These are phyloP conservation scores for Semnornis frantzii DNA, from an alignment of 2,113 vertebrate genomes.

Conservation along the genomic window DNA sequence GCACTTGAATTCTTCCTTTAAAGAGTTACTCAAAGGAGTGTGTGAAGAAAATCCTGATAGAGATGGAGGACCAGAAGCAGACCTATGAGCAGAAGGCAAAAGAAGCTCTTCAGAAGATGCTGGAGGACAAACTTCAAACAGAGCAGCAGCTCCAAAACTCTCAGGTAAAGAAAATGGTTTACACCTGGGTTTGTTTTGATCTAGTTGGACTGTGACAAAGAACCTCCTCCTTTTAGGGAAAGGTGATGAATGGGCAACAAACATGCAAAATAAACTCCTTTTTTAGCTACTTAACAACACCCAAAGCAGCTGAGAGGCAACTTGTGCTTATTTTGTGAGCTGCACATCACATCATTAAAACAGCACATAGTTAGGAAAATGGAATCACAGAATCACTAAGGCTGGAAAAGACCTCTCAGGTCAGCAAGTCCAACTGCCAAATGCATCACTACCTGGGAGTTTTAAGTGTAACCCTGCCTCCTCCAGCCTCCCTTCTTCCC, in stretches of 20 bases:
- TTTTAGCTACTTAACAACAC: not conserved
- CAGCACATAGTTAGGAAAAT: not conserved
- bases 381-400: too few relatives aligned
- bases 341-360: not conserved
- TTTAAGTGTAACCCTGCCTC: not conserved
- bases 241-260: not conserved
- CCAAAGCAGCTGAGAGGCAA: not conserved
- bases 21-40: slow-evolving; percentile 81
- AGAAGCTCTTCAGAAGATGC: slow-evolving; percentile 84
- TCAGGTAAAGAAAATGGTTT: slow-evolving; percentile 72
- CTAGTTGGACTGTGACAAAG: not conserved
- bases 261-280: accelerated
- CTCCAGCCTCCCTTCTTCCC: not conserved
- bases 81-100: slow-evolving; percentile 87
- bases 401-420: too few relatives aligned
- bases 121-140: slow-evolving; percentile 83
- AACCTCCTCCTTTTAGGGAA: not conserved
- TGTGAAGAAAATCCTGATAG: slow-evolving; percentile 83
- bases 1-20: not conserved
- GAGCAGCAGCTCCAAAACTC: slow-evolving; percentile 81
- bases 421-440: not conserved
- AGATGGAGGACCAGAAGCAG: slow-evolving; percentile 92
- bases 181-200: not conserved
- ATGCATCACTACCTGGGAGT: not conserved
- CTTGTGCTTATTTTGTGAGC: not conserved